These are phyloP conservation scores for Drosophila nr. perissopoda DNA, from an alignment of 2,888 invertebrate species.

Conservation along the genomic window DNA sequence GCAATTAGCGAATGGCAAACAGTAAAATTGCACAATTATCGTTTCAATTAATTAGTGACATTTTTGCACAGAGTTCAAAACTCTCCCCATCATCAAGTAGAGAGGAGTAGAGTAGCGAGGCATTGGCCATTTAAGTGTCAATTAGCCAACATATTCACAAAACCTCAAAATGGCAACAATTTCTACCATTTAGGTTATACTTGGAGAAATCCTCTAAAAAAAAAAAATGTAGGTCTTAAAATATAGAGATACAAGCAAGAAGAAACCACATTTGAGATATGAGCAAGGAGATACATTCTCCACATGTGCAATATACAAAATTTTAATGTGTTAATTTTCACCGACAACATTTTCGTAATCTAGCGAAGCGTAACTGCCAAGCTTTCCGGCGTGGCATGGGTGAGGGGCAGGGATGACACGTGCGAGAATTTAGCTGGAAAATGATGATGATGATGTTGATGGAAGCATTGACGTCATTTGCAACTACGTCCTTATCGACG, in stretches of 20 bases:
- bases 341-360: conserved; percentile 67
- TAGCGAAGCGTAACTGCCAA: conserved; percentile 50
- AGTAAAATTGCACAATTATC: conserved; percentile 13
- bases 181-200: not conserved
- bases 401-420: conserved; percentile 13
- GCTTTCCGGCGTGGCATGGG: conserved; percentile 21
- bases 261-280: conserved; percentile 9
- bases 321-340: conserved; percentile 73
- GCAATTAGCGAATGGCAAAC: conserved; percentile 8
- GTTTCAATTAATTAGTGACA: conserved; percentile 40
- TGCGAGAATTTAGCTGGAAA: conserved; percentile 8
- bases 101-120: not conserved
- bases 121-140: conserved; percentile 6
- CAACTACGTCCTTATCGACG: conserved; percentile 51
- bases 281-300: conserved; percentile 8
- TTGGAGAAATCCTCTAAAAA: not conserved
- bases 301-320: conserved; percentile 28
- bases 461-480: conserved; percentile 59
- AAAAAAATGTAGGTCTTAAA: conserved; percentile 3
- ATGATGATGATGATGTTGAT: conserved; percentile 27
- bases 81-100: not conserved
- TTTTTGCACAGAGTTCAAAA: conserved; percentile 6
- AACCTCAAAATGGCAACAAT: conserved; percentile 27
- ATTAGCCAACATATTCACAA: conserved; percentile 29
- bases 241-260: conserved; percentile 26